These are phyloP conservation scores for Myiotriccus ornatus DNA, from an alignment of 2,797 vertebrate genomes.

Conservation along the genomic window DNA sequence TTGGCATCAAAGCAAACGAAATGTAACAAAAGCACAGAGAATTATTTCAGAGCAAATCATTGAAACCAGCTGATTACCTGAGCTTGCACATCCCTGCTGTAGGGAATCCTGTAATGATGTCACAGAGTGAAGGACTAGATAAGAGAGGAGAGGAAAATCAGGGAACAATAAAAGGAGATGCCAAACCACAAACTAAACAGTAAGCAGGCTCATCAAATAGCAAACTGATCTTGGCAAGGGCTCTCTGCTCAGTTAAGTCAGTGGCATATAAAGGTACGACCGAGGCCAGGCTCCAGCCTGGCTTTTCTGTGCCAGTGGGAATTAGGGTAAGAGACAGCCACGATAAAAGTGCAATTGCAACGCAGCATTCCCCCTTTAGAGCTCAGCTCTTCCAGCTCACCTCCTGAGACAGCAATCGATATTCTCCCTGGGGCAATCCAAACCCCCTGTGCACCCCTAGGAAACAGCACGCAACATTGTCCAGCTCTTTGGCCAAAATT, in stretches of 20 bases:
- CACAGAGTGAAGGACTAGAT: conserved; percentile 78
- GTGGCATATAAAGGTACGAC: background rate
- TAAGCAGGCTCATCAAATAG: conserved; percentile 61
- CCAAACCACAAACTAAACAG: conserved; percentile 65
- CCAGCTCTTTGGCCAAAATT: conserved; percentile 39
- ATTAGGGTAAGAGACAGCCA: conserved; percentile 19
- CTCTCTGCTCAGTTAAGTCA: background rate
- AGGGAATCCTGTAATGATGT: conserved; percentile 80
- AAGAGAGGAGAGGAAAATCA: conserved; percentile 73
- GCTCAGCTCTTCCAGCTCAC: conserved; percentile 20
- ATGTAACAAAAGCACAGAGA: conserved; percentile 23
- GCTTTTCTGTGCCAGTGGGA: background rate
- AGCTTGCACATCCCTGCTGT: conserved; percentile 82
- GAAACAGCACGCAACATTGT: background rate
- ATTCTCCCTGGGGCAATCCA: conserved; percentile 5
- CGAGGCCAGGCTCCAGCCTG: background rate
- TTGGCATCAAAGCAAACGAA: conserved; percentile 41
- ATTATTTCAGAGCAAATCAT: conserved; percentile 39
- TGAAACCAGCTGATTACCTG: conserved; percentile 75
- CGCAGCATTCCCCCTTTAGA: background rate
- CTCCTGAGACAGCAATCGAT: conserved; percentile 37
- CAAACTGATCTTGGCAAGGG: conserved; percentile 1
- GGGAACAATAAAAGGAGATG: conserved; percentile 64
- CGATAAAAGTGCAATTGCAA: conserved; percentile 17
- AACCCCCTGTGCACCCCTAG: background rate